Base-by-base conservation (phyloP, 2,113 vertebrate species). In the Xiphophorus couchianus region DNA sequence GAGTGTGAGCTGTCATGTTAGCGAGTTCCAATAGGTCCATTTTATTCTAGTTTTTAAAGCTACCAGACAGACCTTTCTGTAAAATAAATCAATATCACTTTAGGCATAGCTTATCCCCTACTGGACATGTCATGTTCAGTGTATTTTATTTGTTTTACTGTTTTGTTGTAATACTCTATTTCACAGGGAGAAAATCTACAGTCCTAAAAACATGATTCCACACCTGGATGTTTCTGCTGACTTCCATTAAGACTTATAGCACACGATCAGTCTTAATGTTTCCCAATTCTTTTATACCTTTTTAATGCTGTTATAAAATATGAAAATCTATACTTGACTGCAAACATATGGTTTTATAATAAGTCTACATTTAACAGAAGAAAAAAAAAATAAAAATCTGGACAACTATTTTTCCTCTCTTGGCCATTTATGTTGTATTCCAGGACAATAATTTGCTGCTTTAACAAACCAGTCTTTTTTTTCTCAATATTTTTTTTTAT, bases 1-100 rank as follows among this genome's bases (percentile, higher is more conserved):
- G 78, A 73, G 76, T 3, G 69, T 81, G 76, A 86, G 76, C 73
- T 84, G 84, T 83, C 85, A 73, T 35, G 79, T 87, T 74, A 68
- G 64, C 62, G 76, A 67, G 31, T 79, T 51, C 72, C 74, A 64
- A 86, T 74, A 51, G 30, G 63, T 69, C 37, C 28, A 15, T 68
- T 67, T 69, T 61, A 58, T 48, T 19, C 65, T 80, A 7, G 8
- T 71, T 78, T 79, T 69, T 44, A 85, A 3, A 29, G 66, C 39
- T 44, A 28, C 27, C 51, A 44, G 14, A 15, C 17, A 17, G 37
- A 67, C 15, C 7, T 27, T 44, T 10, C 33, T 44, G 8, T 58
- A 58, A 58, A 54, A 7, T 22, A 54, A 54, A 54, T 54, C 48
- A 54, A 19, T 22, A 19, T 22, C 19, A 22, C 48, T 54, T 22